A percentile compares a stretch with the other conserved stretches of the same genome.
Evolutionary conservation across 2,113 vertebrate species (phyloP).

Genomic region (Solenodon paradoxus): DNA sequence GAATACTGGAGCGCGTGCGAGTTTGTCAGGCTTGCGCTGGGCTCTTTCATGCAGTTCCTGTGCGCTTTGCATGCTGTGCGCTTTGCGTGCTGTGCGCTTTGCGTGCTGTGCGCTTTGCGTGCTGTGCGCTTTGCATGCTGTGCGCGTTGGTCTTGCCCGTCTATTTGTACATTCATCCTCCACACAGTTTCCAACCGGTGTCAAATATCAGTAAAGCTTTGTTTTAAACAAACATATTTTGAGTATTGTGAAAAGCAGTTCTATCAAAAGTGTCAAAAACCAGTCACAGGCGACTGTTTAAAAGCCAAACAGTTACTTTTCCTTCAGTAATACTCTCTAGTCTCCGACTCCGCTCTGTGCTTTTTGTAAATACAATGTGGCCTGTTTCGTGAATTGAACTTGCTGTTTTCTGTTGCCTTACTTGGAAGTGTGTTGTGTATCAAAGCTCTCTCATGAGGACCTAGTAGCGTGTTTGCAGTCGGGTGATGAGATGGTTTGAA

Average conservation of each 20-base stretch:
- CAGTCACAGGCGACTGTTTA: neutral
- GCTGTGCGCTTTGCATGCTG: too few relatives aligned
- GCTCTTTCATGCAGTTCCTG: too few relatives aligned
- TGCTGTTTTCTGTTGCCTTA: neutral
- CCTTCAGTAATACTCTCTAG: neutral
- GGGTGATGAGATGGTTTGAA: neutral
- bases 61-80: too few relatives aligned
- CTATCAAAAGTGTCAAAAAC: neutral
- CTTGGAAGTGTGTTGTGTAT: neutral
- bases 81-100: too few relatives aligned
- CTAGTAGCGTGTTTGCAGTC: neutral
- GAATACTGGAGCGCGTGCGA: neutral
- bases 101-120: too few relatives aligned
- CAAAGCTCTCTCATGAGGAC: neutral
- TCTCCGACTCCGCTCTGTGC: neutral
- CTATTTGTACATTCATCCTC: too few relatives aligned
- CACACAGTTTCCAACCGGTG: neutral
- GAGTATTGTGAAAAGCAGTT: neutral
- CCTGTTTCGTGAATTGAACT: neutral
- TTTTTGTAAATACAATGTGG: neutral
- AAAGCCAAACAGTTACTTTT: neutral
- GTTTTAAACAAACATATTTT: neutral
- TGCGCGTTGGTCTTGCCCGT: too few relatives aligned
- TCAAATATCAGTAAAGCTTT: neutral
- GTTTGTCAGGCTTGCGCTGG: neutral